Evolutionary conservation across 2,888 invertebrate genomes (phyloP), one percentile per base, ranked within the genome.

Genomic region (Aleiodes alternator): DNA sequence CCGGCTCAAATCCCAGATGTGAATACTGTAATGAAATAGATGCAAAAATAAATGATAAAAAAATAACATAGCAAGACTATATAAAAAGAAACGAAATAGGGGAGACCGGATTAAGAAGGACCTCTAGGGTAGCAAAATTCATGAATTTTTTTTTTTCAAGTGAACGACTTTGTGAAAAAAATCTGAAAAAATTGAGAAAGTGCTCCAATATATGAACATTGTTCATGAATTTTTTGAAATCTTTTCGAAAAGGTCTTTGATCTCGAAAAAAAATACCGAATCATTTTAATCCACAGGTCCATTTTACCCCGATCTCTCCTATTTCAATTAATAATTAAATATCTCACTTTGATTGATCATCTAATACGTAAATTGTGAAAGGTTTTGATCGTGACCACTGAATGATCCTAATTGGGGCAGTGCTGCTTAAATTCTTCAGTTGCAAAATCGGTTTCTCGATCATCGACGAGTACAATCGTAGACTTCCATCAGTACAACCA

Each of bases 351-450:
- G 90, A 90, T 69, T 84, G 78, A 31, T 84, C 82, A 82, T 92
- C 92, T 77, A 91, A 87, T 14, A 90, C 88, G 80, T 91, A 92
- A 81, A 92, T 88, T 23, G 90, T 88, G 75, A 91, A 90, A 0
- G 92, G 91, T 82, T 90, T 90, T 12, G 90, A 90, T 69, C 86
- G 88, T 0, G 92, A 92, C 92, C 92, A 92, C 81, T 91, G 91
- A 7, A 92, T 82, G 4, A 85, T 82, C 79, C 89, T 89, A 48
- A 92, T 87, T 11, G 85, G 84, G 5, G 83, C 83, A 8, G 78
- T 84, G 79, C 79, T 82, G 48, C 86, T 83, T 61, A 82, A 84
- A 74, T 87, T 85, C 73, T 89, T 87, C 43, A 89, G 78, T 71
- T 86, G 86, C 66, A 89, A 87, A 68, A 92, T 83, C 8, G 92